Conservation (phyloP, 2,113 vertebrate species). For the Eleginops maclovinus region DNA sequence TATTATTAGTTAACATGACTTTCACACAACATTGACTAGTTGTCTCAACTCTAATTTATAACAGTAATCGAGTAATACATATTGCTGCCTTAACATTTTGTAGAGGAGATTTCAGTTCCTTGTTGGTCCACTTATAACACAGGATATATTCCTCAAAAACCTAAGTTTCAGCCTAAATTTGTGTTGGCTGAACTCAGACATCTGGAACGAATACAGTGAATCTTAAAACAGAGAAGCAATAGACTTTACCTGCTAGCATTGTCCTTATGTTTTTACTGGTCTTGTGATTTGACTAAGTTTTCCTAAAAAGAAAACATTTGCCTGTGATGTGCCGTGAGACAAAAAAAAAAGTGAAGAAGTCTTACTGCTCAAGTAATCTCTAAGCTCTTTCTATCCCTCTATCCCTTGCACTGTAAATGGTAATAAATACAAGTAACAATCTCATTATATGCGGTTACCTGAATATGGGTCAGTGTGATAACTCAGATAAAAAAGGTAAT, state of each 20-base stretch:
- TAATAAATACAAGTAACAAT: conserved; percentile 24
- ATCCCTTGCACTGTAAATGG: conserved; percentile 3
- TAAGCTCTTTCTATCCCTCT: conserved; percentile 1
- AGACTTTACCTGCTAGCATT: not conserved
- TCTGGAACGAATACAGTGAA: not conserved
- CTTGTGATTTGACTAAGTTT: not conserved
- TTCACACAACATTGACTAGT: not conserved
- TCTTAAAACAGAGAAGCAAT: not conserved
- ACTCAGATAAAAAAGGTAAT: conserved; percentile 26
- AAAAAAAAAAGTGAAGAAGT: not conserved
- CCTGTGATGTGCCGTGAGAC: not conserved
- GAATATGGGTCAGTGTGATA: conserved; percentile 43
- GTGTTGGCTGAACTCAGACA: not conserved
- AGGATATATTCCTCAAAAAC: not conserved
- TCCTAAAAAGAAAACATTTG: not conserved
- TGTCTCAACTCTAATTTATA: too few relatives aligned
- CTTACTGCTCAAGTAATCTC: not conserved
- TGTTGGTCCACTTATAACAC: not conserved
- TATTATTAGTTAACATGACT: not conserved
- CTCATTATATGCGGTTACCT: conserved; percentile 27
- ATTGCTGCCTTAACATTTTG: not conserved
- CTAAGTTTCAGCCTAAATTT: not conserved
- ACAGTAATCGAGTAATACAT: too few relatives aligned
- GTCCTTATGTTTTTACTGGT: not conserved
- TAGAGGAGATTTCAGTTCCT: not conserved